phyloP scores from a whole-genome alignment of 2,888 invertebrate genomes.

The Calliopum simillimum region DNA sequence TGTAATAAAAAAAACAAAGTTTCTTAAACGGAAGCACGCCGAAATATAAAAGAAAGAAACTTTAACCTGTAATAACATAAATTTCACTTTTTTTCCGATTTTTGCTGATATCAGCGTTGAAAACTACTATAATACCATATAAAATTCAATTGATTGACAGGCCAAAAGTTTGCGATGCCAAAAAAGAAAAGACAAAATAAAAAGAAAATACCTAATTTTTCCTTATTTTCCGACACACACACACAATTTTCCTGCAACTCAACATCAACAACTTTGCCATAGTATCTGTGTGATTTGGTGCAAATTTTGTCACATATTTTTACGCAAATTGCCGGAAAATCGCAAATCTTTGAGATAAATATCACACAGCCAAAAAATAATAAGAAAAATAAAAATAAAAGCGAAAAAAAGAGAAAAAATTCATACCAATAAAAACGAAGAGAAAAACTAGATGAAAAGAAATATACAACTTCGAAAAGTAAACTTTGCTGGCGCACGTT shows the following conservation, averaged over 20 bases:
- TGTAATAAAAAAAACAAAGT: conserved; percentile 19
- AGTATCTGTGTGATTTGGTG: conserved; percentile 5
- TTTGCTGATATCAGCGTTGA: neutral
- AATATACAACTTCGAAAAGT: neutral
- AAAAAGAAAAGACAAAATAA: neutral
- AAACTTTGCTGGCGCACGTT: neutral
- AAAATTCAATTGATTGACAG: no score
- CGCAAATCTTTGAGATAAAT: conserved; percentile 61
- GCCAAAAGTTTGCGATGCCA: neutral
- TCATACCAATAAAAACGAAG: conserved; percentile 1
- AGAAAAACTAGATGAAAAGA: neutral
- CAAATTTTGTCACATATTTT: conserved; percentile 62
- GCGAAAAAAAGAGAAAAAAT: neutral
- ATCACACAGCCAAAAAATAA: conserved; percentile 48
- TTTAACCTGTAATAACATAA: neutral
- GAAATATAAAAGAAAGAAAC: conserved; percentile 14
- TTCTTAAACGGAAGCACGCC: no score
- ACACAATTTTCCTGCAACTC: neutral
- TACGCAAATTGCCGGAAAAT: conserved; percentile 62
- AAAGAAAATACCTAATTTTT: neutral
- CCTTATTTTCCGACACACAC: neutral
- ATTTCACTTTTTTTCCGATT: neutral
- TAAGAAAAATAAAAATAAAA: neutral
- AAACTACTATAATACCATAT: no score
- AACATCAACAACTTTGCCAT: neutral